A percentile compares a stretch with the other conserved stretches of the same genome.
Conservation (phyloP, 2,113 vertebrate genomes). For the Eptesicus fuscus region DNA sequence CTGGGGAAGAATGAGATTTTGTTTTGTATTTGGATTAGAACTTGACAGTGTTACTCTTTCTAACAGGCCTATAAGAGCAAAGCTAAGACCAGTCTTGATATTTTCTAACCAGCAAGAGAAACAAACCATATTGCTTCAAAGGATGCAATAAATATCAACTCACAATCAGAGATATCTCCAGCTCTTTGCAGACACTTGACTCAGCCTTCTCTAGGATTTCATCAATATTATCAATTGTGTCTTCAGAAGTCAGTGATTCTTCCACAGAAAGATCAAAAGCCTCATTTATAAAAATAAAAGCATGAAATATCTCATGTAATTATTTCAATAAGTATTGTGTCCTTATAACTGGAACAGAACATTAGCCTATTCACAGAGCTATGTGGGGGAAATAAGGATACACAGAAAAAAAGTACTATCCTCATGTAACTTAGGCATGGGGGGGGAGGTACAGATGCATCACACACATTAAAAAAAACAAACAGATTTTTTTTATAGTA, state of each 20-base stretch:
- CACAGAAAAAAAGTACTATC: background rate
- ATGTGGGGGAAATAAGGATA: background rate
- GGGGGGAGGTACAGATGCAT: background rate
- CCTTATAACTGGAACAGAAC: background rate
- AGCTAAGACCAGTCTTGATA: background rate
- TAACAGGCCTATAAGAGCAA: background rate
- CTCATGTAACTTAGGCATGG: background rate
- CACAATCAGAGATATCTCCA: conserved; percentile 78
- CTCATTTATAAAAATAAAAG: conserved; percentile 57
- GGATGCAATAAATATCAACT: conserved; percentile 54
- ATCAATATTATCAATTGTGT: conserved; percentile 67
- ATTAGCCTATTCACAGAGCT: background rate
- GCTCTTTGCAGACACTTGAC: conserved; percentile 78
- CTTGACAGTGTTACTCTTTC: conserved; percentile 3
- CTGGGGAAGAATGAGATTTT: conserved; percentile 23
- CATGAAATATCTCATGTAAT: conserved; percentile 35
- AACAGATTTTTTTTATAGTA: background rate
- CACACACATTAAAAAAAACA: background rate
- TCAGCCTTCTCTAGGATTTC: conserved; percentile 79
- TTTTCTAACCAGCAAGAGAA: background rate
- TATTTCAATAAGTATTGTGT: background rate
- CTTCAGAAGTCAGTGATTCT: conserved; percentile 58
- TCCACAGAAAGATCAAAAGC: conserved; percentile 78
- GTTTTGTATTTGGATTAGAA: background rate
- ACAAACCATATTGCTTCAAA: background rate